Percentiles rank a stretch among this genome's conserved stretches.
These are phyloP conservation scores for Leucophora obtusa DNA, from an alignment of 2,888 invertebrate species.

Conservation along the genomic window DNA sequence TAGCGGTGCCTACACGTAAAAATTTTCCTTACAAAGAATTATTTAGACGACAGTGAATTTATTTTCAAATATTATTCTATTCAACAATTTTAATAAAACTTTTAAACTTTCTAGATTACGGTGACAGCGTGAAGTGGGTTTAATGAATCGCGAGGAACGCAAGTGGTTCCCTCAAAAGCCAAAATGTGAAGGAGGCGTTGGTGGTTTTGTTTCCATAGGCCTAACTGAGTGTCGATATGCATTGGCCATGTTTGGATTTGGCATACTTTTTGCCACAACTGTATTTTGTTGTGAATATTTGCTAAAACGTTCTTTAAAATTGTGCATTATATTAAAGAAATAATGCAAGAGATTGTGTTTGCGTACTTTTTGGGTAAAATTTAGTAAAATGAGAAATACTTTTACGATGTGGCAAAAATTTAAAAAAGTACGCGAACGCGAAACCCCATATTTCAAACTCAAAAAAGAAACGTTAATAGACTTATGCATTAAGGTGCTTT, in stretches of 20 bases:
- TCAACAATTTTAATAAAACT: too few relatives aligned
- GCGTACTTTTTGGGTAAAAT: too few relatives aligned
- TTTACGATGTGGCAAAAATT: too few relatives aligned
- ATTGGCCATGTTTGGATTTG: slow-evolving; percentile 77
- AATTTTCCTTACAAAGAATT: slow-evolving; percentile 82
- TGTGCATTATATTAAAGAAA: background rate
- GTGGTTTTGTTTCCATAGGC: slow-evolving; percentile 81
- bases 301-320: slow-evolving; percentile 34
- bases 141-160: slow-evolving; percentile 80
- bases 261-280: slow-evolving; percentile 67
- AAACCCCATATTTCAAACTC: too few relatives aligned
- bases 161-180: slow-evolving; percentile 81
- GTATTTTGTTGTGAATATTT: slow-evolving; percentile 70
- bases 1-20: slow-evolving; percentile 80
- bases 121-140: slow-evolving; percentile 82
- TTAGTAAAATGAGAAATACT: too few relatives aligned
- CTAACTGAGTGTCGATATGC: slow-evolving; percentile 80
- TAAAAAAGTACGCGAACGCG: too few relatives aligned
- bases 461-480: too few relatives aligned
- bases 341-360: too few relatives aligned
- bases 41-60: slow-evolving; percentile 76
- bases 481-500: too few relatives aligned
- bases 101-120: slow-evolving; percentile 78
- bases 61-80: background rate
- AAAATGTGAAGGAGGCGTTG: slow-evolving; percentile 79